Evolutionary conservation across 2,888 invertebrate species (phyloP).

Genomic region (Disparrhopalites patrizii): DNA sequence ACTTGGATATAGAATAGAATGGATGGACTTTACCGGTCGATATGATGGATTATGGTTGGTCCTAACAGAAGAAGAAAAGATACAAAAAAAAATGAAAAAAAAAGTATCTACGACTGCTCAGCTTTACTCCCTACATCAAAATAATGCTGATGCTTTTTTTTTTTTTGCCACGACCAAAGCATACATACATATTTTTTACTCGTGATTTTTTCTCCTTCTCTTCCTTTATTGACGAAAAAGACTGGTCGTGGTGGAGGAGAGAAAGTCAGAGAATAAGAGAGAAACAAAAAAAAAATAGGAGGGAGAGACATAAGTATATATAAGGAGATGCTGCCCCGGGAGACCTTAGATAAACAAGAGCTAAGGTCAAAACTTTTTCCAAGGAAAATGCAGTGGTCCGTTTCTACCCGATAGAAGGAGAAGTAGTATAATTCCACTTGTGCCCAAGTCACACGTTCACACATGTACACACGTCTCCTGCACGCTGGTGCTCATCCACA

Average conservation of each 20-base stretch:
- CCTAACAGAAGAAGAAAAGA: constrained; percentile 8
- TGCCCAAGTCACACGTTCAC: neutral
- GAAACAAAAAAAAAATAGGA: no score
- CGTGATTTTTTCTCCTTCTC: no score
- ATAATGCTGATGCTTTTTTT: neutral
- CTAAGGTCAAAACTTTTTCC: constrained; percentile 15
- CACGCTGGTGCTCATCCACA: no score
- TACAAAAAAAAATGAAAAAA: constrained; percentile 14
- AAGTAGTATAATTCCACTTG: constrained; percentile 4
- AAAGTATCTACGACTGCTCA: constrained; percentile 18
- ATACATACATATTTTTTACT: no score
- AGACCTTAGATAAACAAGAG: constrained; percentile 21
- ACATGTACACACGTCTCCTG: neutral
- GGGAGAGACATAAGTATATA: no score
- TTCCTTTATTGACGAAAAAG: no score
- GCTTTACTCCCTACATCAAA: neutral
- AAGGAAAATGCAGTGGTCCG: neutral
- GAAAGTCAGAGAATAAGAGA: neutral
- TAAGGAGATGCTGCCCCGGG: constrained; percentile 6
- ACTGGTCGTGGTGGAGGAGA: no score
- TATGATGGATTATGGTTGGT: constrained; percentile 27
- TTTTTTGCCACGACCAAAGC: no score
- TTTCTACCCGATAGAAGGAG: no score
- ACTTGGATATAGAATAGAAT: constrained; percentile 12
- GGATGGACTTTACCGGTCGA: constrained; percentile 24